Evolutionary conservation across 1,140 invertebrate genomes (phyloP), one percentile per base, ranked within the genome.

Genomic region (Drosophila parvula): DNA sequence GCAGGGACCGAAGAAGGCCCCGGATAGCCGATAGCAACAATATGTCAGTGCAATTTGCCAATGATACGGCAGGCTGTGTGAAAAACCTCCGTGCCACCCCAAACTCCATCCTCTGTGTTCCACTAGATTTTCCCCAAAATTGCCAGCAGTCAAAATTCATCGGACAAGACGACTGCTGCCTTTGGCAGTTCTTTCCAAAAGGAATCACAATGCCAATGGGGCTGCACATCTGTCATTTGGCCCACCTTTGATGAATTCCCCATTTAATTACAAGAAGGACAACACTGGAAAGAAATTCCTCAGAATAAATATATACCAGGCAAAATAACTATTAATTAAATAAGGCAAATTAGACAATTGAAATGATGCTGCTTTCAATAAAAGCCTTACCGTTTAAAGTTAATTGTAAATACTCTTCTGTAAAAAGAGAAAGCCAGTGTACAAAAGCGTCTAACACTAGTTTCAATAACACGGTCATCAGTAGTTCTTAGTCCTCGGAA

Each of bases 41-140:
- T 81, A 84, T 89, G 84, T 89, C 84, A 90, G 81, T 89, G 84
- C 83, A 75, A 80, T 80, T 89, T 74, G 81, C 30, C 78, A 82
- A 77, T 77, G 80, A 84, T 78, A 71, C 36, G 59, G 22, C 45
- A 8, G 36, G 57, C 14, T 74, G 44, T 68, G 40, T 10, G 45
- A 45, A 40, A 67, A 40, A 64, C 47, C 38, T 11, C 47, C 18
- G 5, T 12, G 4, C 5, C n/a, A 18, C 6, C 30, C 28, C n/a
- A n/a, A n/a, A 18, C 18, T 27, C 34, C 22, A 10, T 30, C 34
- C 14, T 43, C 3, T 22, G 27, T 32, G 16, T 41, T 51, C 14
- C 34, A 27, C 34, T 47, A 27, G 18, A 43, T 45, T 44, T 68
- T 47, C 30, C 50, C 41, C 22, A 51, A 38, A 65, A 76, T 22